A percentile compares a stretch with the other conserved stretches of the same genome.
Conservation (phyloP, 2,888 invertebrate genomes). For the Syrista parreyssii region DNA sequence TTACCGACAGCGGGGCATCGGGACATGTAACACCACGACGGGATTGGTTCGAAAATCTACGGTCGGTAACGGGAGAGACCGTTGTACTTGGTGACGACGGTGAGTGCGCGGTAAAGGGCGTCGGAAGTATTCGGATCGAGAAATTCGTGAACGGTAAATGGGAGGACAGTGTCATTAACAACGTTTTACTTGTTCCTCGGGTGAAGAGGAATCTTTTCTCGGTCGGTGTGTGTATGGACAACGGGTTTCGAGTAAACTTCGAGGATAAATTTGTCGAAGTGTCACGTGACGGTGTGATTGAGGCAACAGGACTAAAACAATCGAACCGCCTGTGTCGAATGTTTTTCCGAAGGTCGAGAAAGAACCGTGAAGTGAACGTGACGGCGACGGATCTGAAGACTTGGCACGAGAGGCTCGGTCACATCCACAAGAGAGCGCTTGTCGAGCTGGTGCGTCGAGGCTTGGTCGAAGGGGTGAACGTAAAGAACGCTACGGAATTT, state of each 20-base stretch:
- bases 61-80: conserved; percentile 18
- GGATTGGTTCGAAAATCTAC: conserved; percentile 14
- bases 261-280: conserved; percentile 13
- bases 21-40: conserved; percentile 9
- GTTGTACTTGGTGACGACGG: conserved; percentile 17
- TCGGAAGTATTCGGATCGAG: conserved; percentile 13
- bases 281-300: conserved; percentile 8
- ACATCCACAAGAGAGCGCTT: conserved; percentile 36
- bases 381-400: conserved; percentile 23
- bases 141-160: conserved; percentile 37
- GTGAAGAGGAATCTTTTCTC: conserved; percentile 55
- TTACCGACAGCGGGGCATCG: conserved; percentile 17
- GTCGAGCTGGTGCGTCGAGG: conserved; percentile 29
- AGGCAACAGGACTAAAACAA: conserved; percentile 23
- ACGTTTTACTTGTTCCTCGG: conserved; percentile 48
- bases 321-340: conserved; percentile 37
- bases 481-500: conserved; percentile 21
- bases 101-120: conserved; percentile 1
- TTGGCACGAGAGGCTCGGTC: conserved; percentile 44
- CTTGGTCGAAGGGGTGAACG: conserved; percentile 25
- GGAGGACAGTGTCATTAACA: conserved; percentile 28
- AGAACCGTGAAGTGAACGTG: conserved; percentile 24
- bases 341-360: conserved; percentile 20
- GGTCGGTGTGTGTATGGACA: conserved; percentile 45
- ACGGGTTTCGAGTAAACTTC: conserved; percentile 34